Percentiles rank a stretch among this genome's conserved stretches.
phyloP scores from a whole-genome alignment of 2,113 vertebrate genomes.

The Saimiri boliviensis region DNA sequence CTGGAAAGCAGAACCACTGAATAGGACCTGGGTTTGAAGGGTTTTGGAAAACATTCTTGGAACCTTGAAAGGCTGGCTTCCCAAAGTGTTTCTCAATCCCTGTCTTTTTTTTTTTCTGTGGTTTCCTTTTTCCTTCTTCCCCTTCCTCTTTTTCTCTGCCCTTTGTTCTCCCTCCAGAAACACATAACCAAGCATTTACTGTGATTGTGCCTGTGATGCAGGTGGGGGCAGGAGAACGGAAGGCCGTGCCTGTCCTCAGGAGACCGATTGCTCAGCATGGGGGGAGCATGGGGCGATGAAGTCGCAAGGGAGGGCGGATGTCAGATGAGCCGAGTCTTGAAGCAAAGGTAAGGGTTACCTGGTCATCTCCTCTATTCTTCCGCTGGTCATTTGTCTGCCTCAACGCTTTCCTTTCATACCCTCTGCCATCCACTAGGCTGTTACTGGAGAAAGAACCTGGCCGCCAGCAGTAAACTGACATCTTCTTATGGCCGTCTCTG shows the following conservation, averaged over 20 bases:
- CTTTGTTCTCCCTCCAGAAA: background rate
- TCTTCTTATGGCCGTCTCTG: background rate
- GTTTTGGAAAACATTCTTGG: constrained; percentile 48
- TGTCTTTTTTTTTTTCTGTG: background rate
- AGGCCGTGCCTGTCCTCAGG: background rate
- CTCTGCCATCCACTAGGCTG: background rate
- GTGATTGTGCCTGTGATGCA: background rate
- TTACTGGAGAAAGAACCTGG: background rate
- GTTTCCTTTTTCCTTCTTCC: background rate
- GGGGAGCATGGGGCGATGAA: rapidly evolving
- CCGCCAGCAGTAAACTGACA: background rate
- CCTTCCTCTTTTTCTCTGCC: background rate
- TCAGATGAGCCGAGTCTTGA: background rate
- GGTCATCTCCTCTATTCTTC: background rate
- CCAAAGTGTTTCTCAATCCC: background rate
- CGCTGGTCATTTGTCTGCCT: background rate
- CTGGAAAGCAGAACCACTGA: background rate
- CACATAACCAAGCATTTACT: background rate
- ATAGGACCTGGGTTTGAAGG: background rate
- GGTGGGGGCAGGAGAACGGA: background rate
- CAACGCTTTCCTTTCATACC: background rate
- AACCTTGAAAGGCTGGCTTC: background rate
- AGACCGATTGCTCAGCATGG: background rate
- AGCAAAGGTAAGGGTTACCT: background rate
- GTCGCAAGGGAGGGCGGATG: rapidly evolving